These are phyloP conservation scores for Eclectus roratus DNA, from an alignment of 2,113 vertebrate genomes.

Conservation along the genomic window DNA sequence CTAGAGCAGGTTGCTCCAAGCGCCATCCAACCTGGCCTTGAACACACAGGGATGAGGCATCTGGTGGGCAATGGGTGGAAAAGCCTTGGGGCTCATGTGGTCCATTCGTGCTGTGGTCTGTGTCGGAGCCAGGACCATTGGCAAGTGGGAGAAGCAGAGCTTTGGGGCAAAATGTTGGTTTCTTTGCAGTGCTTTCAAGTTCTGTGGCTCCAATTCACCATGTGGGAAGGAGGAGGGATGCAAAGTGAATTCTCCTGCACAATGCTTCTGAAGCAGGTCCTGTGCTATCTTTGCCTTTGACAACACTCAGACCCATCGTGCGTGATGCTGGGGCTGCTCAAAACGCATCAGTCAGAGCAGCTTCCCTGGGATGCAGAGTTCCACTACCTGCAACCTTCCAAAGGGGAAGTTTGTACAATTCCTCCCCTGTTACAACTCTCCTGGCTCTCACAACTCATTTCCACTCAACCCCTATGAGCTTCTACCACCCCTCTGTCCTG, in stretches of 20 bases:
- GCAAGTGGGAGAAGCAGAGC: background rate
- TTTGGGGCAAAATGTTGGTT: background rate
- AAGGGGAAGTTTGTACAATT: background rate
- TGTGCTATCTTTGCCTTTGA: fast-evolving
- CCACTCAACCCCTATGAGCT: fast-evolving
- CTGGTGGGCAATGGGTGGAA: fast-evolving
- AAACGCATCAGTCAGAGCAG: background rate
- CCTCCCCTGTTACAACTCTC: background rate
- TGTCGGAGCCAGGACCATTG: fast-evolving
- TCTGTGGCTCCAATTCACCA: background rate
- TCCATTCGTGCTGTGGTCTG: fast-evolving
- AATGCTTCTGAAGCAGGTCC: background rate
- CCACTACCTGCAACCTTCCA: background rate
- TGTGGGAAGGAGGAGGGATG: background rate
- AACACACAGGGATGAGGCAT: background rate
- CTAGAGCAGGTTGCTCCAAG: background rate
- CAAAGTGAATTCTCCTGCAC: background rate
- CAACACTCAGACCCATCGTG: fast-evolving
- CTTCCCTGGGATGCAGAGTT: background rate
- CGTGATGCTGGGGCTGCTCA: background rate
- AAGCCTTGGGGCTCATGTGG: fast-evolving
- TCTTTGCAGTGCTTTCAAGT: background rate
- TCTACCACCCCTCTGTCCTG: background rate
- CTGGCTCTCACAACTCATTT: background rate
- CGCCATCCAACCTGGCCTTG: background rate